Evolutionary conservation across 2,888 invertebrate species (phyloP), one percentile per base, ranked within the genome.

Genomic region (Oxystoma pomonae): DNA sequence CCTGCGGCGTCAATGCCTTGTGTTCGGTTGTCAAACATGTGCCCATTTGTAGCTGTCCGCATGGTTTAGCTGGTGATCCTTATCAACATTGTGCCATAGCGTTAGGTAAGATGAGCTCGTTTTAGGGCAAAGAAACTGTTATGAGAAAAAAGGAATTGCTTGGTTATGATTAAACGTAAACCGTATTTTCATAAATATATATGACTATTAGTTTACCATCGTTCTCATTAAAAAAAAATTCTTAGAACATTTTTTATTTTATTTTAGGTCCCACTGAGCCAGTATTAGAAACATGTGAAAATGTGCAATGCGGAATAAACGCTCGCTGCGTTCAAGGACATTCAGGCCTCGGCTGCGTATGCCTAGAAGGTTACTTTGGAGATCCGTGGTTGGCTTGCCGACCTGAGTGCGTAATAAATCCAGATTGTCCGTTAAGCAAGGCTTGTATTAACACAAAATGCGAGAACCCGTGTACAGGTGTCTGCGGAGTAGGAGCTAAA

Each of bases 361-460:
- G 94, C 76, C 83, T 86, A 63, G 84, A 85, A 62, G 88, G 87
- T 58, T 94, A 90, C 78, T 89, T 85, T 70, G 94, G 94, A 56
- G 90, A 94, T 80, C 91, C 94, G 0, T 87, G 87, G 70, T 80
- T 89, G 66, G 89, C 88, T 3, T 93, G 92, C 72, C 85, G 87
- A 59, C 90, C 92, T 0, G 89, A 92, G 79, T 94, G 94, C 78
- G 88, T 93, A 0, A 85, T 91, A 12, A 94, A 94, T 75, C 86
- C 88, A 17, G 92, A 93, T 76, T 93, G 93, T 76, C 78, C 86
- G 3, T 80, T 86, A 57, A 84, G 87, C 64, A 84, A 85, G 72
- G 88, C 92, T 16, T 94, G 93, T 74, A 83, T 90, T 57, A 91
- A 90, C 74, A 89, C 89, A 69, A 90, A 86, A 80, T 93, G 93